These are phyloP conservation scores for Rhynchophorus ferrugineus DNA, from an alignment of 1,140 invertebrate genomes.

Conservation along the genomic window DNA sequence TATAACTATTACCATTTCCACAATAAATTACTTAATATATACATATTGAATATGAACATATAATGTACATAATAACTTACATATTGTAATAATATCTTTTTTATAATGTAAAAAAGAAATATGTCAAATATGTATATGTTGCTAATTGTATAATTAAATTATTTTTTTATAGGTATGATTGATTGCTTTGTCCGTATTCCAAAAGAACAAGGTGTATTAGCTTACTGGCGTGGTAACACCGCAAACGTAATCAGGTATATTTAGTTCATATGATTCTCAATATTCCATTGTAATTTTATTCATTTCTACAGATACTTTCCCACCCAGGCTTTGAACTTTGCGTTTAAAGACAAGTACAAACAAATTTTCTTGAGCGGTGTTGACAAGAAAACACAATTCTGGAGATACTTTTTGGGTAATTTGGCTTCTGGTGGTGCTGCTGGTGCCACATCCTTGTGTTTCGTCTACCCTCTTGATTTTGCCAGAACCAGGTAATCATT, in stretches of 20 bases:
- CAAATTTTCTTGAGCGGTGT: conserved; percentile 73
- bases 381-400: conserved; percentile 85
- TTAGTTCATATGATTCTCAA: conserved; percentile 43
- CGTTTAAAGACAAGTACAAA: conserved; percentile 90
- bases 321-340: conserved; percentile 93
- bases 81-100: too few relatives aligned
- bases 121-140: too few relatives aligned
- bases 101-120: too few relatives aligned
- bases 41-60: too few relatives aligned
- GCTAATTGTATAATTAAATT: too few relatives aligned
- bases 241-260: conserved; percentile 73
- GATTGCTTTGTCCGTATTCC: conserved; percentile 82
- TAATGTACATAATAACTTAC: too few relatives aligned
- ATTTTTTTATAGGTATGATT: conserved; percentile 63
- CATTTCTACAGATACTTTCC: conserved; percentile 65
- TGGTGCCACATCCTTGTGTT: conserved; percentile 88
- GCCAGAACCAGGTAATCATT: conserved; percentile 82
- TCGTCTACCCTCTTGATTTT: conserved; percentile 94
- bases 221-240: conserved; percentile 90
- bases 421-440: conserved; percentile 89
- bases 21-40: too few relatives aligned
- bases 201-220: conserved; percentile 74
- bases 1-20: too few relatives aligned
- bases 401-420: conserved; percentile 77
- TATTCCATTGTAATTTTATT: background rate